phyloP scores from a whole-genome alignment of 2,113 vertebrate genomes.

The Riparia riparia region DNA sequence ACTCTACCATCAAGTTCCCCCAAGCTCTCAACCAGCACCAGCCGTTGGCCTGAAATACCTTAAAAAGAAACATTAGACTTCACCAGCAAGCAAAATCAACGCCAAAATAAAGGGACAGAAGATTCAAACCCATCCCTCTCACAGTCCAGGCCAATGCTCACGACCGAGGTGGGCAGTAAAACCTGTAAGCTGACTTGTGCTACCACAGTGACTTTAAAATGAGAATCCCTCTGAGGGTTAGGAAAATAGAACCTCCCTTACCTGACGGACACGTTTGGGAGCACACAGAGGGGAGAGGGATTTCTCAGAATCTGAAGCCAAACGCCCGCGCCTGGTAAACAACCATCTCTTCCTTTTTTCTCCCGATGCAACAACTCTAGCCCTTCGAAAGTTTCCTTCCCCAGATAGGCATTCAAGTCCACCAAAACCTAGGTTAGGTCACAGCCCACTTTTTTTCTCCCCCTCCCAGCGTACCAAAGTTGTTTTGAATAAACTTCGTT shows the following conservation, averaged over 20 bases:
- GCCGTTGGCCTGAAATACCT: neutral
- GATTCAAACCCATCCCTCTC: neutral
- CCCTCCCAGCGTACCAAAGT: neutral
- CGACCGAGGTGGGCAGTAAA: accelerated
- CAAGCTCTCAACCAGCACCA: neutral
- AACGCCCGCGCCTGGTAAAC: accelerated
- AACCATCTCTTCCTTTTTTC: neutral
- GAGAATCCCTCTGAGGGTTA: neutral
- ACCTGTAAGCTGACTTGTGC: neutral
- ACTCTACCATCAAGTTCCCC: neutral
- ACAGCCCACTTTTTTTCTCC: neutral
- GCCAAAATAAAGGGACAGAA: neutral
- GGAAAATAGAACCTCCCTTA: neutral
- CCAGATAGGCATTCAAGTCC: neutral
- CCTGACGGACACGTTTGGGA: neutral
- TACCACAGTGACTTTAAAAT: neutral
- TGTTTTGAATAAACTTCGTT: conserved; percentile 50
- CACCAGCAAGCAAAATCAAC: neutral
- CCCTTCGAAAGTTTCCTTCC: neutral
- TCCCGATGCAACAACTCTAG: neutral
- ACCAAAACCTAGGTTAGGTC: conserved; percentile 23
- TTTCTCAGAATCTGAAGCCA: neutral
- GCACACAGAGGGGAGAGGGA: accelerated
- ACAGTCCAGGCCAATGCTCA: no score
- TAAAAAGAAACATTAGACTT: neutral